Percentiles rank a stretch among this genome's conserved stretches.
Evolutionary conservation across 2,113 vertebrate species (phyloP).

Genomic region (Eptesicus fuscus): DNA sequence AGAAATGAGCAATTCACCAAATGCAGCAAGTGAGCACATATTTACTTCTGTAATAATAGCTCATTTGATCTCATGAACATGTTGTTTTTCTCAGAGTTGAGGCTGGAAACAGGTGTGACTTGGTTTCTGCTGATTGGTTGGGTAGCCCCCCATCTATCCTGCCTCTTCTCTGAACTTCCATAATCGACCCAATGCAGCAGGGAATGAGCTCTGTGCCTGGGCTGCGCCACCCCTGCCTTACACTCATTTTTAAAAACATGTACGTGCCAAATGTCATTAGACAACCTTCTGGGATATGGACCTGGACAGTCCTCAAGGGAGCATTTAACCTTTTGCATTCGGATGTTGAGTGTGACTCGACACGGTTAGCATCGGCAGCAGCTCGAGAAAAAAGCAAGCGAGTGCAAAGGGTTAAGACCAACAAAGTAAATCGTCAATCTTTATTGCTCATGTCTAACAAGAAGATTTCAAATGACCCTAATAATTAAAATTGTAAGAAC

Average conservation of each 20-base stretch:
- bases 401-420: too few relatives aligned
- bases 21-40: background rate
- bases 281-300: background rate
- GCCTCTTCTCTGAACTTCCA: rapidly evolving
- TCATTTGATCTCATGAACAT: background rate
- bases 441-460: rapidly evolving
- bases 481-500: background rate
- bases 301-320: background rate
- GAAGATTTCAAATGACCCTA: background rate
- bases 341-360: too few relatives aligned
- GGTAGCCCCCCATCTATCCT: rapidly evolving
- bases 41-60: background rate
- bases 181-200: background rate
- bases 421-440: background rate
- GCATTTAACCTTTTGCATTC: too few relatives aligned
- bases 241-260: background rate
- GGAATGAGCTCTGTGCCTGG: background rate
- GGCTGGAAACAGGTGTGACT: background rate
- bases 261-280: background rate
- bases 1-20: background rate
- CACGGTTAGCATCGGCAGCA: too few relatives aligned
- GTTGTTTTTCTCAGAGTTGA: background rate
- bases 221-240: background rate
- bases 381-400: too few relatives aligned
- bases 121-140: background rate